Evolutionary conservation across 2,797 vertebrate genomes (phyloP), one percentile per base, ranked within the genome.

Genomic region (Sebastolobus alascanus): DNA sequence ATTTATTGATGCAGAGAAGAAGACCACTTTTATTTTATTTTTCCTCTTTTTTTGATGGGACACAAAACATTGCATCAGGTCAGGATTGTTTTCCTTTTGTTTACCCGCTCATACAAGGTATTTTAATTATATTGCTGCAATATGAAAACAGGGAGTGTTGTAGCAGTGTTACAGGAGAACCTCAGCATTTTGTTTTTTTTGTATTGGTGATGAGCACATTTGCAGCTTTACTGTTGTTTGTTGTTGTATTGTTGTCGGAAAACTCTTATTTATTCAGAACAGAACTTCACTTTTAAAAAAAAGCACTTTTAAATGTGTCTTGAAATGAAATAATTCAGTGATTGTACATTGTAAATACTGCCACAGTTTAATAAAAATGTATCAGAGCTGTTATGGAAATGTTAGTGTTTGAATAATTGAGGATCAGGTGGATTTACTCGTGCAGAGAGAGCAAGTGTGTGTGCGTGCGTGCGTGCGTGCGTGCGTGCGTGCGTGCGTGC

Each of bases 221-320:
- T 82, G 86, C 81, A 85, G 82, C 83, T 82, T 90, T 77, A 87
- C 61, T 91, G 89, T 91, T 81, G 81, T 90, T 80, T 82, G 90
- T 92, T 83, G 85, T 90, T 87, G 84, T 93, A 63, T 83, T 91
- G 90, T 92, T 88, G 89, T 93, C 83, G 77, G 79, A 92, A 90
- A 91, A 89, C 75, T 84, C 83, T 93, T 93, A 95, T 95, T 95
- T 95, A 95, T 95, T 93, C 87, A 85, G 70, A 92, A 85, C 69
- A 79, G 87, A 87, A 81, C 56, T 87, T 90, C 71, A 82, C 85
- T 90, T 93, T 87, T 78, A 22, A 75, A 89, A 86, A 80, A 63
- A 91, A 87, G 93, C 93, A 94, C 94, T 93, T 94, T 94, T 92
- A 88, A 91, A 92, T 84, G 91, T 94, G 92, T 94, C 90, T 92